Evolutionary conservation across 2,888 invertebrate genomes (phyloP).

Genomic region (Drosophila koepferae): DNA sequence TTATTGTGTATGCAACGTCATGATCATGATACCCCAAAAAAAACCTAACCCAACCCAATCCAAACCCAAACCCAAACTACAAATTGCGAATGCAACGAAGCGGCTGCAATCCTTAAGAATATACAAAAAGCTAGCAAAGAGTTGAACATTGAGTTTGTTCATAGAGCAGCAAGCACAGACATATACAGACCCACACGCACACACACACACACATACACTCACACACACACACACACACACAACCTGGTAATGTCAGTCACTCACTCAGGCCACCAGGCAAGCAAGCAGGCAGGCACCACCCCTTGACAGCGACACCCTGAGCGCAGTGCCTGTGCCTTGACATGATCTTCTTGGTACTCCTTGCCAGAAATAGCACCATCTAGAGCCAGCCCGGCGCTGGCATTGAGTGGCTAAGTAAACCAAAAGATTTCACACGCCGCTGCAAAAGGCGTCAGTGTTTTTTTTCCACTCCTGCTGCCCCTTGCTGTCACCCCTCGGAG

Average conservation of each 20-base stretch:
- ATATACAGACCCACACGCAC: constrained; percentile 8
- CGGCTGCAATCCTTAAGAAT: constrained; percentile 69
- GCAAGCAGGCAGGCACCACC: constrained; percentile 51
- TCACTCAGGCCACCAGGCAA: constrained; percentile 53
- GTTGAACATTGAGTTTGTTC: constrained; percentile 32
- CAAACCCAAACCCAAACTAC: constrained; percentile 53
- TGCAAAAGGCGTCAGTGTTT: constrained; percentile 66
- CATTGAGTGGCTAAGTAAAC: constrained; percentile 74
- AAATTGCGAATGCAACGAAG: constrained; percentile 75
- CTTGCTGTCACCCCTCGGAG: constrained; percentile 50
- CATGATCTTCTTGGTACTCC: constrained; percentile 52
- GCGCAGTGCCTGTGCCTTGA: constrained; percentile 38
- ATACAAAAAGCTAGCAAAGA: constrained; percentile 71
- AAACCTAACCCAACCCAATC: constrained; percentile 21
- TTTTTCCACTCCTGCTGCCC: constrained; percentile 25
- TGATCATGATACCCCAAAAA: constrained; percentile 65
- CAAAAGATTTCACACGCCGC: constrained; percentile 79
- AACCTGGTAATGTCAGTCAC: constrained; percentile 60
- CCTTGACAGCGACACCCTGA: constrained; percentile 66
- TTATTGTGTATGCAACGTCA: constrained; percentile 53
- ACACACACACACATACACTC: constrained; percentile 1
- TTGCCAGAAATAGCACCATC: constrained; percentile 73
- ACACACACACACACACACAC: constrained; percentile 11
- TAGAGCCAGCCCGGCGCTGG: constrained; percentile 49
- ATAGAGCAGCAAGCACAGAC: constrained; percentile 4